Base-by-base conservation (phyloP, 2,797 vertebrate genomes). In the Poecilia gillii region DNA sequence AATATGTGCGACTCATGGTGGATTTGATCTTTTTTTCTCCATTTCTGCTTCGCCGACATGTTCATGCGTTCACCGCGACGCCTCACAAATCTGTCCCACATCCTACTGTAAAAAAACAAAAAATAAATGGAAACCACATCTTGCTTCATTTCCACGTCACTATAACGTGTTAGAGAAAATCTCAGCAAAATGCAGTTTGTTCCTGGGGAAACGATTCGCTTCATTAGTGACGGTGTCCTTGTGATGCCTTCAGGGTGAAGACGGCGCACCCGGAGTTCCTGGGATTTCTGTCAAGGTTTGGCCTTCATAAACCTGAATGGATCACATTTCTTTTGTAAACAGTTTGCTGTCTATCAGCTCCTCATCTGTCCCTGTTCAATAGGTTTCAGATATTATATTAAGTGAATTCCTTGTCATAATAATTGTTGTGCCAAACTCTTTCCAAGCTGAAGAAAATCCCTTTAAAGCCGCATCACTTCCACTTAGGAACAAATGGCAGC, bases 231-330 rank as follows among this genome's bases (percentile, higher is more conserved):
- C 12, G 0, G 13, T 13, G 81, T 14, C 75, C 16, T 81, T 41
- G 4, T 85, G 41, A 89, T 33, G 80, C 55, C 11, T 88, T 12
- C 36, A 96, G 96, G 96, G 96, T 80, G 91, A 93, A 59, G 90
- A 93, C 41, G 96, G 96, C 45, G 80, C 76, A n/a, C 59, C 55
- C 1, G 96, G 96, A 66, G 47, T 82, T 74, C 92, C 94, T 43
- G 96, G 96, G 4, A 64, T 88, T 36, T 90, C 94, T 64, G 91
- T 95, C 77, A 97, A 96, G 94, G 96, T 96, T 25, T 36, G 86
- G 51, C 73, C 1, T 79, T 28, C 18, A 39, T 74, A 28, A 59
- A 31, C 62, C 36, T 1, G 0, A 0, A 41, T 39, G 28, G 11
- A 0, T 3, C 28, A 3, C 33, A n/a, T 16, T 75, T 82, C n/a